phyloP scores from a whole-genome alignment of 2,113 vertebrate genomes.

The Merops nubicus region DNA sequence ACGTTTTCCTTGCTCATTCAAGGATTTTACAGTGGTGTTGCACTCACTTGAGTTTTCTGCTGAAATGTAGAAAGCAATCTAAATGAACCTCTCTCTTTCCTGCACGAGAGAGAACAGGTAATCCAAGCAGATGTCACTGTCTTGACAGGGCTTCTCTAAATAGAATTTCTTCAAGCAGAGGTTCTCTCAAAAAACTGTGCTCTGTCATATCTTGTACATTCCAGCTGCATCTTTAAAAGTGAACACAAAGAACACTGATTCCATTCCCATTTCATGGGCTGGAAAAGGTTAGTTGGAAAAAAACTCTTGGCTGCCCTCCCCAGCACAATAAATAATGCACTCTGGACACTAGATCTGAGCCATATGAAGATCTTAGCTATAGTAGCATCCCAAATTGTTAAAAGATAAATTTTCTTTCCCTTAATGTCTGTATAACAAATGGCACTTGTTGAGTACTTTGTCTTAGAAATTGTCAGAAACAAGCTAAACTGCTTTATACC shows the following conservation, averaged over 20 bases:
- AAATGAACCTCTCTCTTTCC: not conserved
- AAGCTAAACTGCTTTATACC: not conserved
- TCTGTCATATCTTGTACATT: not conserved
- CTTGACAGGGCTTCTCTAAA: not conserved
- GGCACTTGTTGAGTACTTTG: not conserved
- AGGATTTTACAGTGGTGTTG: not conserved
- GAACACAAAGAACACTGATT: not conserved
- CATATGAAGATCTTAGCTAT: not conserved
- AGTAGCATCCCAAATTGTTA: not conserved
- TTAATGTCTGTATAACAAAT: not conserved
- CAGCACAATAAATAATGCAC: not conserved
- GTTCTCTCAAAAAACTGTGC: not conserved
- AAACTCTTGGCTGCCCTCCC: fast-evolving
- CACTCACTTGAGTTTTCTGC: not conserved
- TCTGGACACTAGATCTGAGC: not conserved
- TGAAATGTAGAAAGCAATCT: not conserved
- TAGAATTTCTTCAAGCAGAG: not conserved
- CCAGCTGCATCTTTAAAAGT: not conserved
- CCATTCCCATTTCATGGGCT: not conserved
- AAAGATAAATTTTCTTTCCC: not conserved
- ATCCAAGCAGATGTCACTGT: not conserved
- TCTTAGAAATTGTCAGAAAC: not conserved
- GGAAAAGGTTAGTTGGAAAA: not conserved
- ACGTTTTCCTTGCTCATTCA: not conserved
- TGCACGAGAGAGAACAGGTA: not conserved